phyloP scores from a whole-genome alignment of 2,797 vertebrate genomes.

The Cryptoprocta ferox region DNA sequence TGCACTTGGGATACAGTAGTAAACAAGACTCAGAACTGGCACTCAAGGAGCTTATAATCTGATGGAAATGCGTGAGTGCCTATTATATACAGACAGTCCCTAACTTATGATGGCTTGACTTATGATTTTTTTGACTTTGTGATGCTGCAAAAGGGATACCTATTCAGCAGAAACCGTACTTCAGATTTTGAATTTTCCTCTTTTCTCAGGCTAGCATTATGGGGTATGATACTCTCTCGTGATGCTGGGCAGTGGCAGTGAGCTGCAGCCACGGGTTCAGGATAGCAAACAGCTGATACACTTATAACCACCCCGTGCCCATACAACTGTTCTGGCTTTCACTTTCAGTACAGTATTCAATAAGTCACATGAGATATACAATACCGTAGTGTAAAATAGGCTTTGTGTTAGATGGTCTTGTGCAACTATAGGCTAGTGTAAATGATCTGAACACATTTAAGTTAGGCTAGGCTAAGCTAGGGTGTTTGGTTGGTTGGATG shows the following conservation, averaged over 20 bases:
- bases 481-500: not conserved
- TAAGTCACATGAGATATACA: not conserved
- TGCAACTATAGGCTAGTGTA: not conserved
- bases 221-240: not conserved
- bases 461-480: not conserved
- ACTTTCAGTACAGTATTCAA: not conserved
- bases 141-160: not conserved
- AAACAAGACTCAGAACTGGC: not conserved
- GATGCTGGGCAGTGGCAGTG: not conserved
- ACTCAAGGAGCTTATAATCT: not conserved
- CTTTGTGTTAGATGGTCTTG: not conserved
- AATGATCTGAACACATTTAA: not conserved
- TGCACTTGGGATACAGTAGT: not conserved
- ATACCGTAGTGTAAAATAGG: not conserved
- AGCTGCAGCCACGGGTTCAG: not conserved
- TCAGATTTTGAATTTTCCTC: not conserved
- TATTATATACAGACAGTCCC: not conserved
- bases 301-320: not conserved
- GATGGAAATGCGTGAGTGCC: not conserved
- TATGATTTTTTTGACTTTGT: not conserved
- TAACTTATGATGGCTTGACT: not conserved
- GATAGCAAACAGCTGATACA: not conserved
- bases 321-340: not conserved
- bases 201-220: not conserved
- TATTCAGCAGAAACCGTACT: not conserved